Evolutionary conservation across 2,113 vertebrate species (phyloP).

Genomic region (Ifrita kowaldi): DNA sequence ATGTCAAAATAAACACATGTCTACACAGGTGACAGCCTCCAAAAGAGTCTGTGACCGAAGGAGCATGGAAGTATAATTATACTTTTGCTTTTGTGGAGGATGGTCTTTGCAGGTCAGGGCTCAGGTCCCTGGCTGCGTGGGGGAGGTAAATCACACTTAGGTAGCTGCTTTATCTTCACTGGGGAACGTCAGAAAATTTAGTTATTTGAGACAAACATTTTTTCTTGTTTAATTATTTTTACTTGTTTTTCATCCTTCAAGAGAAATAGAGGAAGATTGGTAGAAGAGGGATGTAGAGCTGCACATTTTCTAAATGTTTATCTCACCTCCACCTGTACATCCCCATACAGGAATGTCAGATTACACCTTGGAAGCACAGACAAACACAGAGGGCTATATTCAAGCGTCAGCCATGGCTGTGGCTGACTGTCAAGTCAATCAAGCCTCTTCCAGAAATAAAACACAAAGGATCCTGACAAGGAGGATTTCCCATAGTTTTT

Average conservation of each 20-base stretch:
- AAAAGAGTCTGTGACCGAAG: background rate
- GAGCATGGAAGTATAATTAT: background rate
- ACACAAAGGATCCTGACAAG: background rate
- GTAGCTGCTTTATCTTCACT: background rate
- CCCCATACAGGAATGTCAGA: background rate
- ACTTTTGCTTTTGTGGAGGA: background rate
- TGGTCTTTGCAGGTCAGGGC: background rate
- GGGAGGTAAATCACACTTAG: background rate
- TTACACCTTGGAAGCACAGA: background rate
- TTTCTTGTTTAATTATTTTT: background rate
- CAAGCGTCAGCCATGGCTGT: rapidly evolving
- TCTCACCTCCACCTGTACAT: background rate
- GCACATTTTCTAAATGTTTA: background rate
- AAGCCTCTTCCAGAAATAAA: background rate
- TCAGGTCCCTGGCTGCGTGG: background rate
- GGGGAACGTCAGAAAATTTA: background rate
- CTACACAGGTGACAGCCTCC: background rate
- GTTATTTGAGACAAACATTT: background rate
- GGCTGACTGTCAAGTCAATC: background rate
- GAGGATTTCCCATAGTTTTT: background rate
- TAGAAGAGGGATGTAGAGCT: background rate
- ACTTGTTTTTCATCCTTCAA: background rate
- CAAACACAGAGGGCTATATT: background rate
- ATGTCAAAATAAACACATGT: slow-evolving; percentile 38
- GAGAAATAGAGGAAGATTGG: background rate